Conservation (phyloP, 64 coral and sea anemone species). For the Montipora cactus region DNA sequence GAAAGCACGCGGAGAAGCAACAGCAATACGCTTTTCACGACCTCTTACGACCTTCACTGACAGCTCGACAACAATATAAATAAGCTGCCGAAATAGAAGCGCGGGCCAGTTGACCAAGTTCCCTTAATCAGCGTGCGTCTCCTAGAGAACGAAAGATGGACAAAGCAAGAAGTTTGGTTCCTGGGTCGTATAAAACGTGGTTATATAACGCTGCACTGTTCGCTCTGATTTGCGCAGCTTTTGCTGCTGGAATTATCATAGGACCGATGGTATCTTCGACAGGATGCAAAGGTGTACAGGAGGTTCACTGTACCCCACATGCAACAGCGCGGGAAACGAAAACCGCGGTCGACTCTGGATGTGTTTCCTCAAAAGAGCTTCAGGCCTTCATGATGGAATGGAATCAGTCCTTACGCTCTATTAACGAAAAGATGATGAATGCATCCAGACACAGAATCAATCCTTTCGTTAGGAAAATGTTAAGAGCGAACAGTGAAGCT, state of each 20-base stretch:
- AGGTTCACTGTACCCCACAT: background rate
- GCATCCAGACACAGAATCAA: constrained; percentile 3
- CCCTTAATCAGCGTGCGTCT: background rate
- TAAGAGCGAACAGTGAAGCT: background rate
- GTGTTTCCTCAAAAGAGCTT: background rate
- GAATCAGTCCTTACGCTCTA: background rate
- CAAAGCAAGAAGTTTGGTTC: background rate
- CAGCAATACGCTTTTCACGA: constrained; percentile 41
- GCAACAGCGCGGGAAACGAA: background rate
- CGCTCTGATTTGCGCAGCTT: constrained; percentile 26
- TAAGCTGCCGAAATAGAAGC: background rate
- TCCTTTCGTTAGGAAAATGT: background rate
- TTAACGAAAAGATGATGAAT: constrained; percentile 30
- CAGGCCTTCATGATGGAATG: background rate
- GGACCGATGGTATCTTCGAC: constrained; percentile 11
- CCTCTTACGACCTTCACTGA: constrained; percentile 16
- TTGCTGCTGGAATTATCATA: constrained; percentile 15
- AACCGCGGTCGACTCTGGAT: background rate
- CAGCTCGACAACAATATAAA: constrained; percentile 33
- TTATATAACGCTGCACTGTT: constrained; percentile 26
- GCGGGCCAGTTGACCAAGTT: background rate
- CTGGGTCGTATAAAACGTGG: constrained; percentile 21
- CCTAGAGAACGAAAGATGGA: background rate
- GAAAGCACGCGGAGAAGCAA: constrained; percentile 9
- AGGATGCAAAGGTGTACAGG: background rate